Evolutionary conservation across 2,797 vertebrate species (phyloP).

Genomic region (Anguilla megastoma): DNA sequence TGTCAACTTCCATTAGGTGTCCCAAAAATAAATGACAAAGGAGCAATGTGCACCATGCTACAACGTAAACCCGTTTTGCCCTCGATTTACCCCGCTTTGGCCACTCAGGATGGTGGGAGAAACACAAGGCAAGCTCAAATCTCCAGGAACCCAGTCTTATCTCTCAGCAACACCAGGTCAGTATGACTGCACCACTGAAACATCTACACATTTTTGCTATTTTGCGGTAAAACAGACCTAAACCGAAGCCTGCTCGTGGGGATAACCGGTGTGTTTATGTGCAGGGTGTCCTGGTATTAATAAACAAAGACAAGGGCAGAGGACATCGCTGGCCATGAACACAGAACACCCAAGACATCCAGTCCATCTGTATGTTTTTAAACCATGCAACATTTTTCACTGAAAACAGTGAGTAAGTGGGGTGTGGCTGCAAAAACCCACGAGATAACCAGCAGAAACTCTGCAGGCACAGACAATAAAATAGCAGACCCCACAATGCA

Average conservation of each 20-base stretch:
- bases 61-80: background rate
- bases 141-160: conserved; percentile 18
- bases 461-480: background rate
- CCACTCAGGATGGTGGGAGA: background rate
- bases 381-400: background rate
- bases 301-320: background rate
- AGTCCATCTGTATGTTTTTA: background rate
- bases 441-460: background rate
- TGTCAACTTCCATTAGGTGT: background rate
- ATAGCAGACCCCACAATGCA: background rate
- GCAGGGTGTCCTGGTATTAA: background rate
- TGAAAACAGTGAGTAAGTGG: background rate
- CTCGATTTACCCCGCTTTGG: background rate
- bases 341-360: background rate
- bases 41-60: background rate
- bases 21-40: background rate
- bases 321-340: background rate
- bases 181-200: background rate
- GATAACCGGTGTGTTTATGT: background rate
- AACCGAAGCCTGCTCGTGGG: background rate
- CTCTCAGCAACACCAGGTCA: background rate
- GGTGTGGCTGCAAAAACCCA: background rate
- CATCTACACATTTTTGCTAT: background rate
- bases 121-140: background rate
- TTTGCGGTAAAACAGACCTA: background rate